These are phyloP conservation scores for Clamator glandarius DNA, from an alignment of 2,797 vertebrate species.

Conservation along the genomic window DNA sequence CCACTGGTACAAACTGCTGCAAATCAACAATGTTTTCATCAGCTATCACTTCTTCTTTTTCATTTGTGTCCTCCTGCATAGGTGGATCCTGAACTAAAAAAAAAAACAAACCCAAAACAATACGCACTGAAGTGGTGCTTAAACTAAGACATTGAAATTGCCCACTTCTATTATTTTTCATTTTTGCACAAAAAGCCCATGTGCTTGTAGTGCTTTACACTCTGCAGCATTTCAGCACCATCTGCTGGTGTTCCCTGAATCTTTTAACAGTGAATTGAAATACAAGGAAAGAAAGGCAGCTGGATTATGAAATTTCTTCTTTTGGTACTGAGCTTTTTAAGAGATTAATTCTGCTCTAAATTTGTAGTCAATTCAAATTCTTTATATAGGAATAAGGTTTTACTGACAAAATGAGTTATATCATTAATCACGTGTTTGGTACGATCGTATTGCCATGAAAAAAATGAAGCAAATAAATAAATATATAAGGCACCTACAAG, in stretches of 20 bases:
- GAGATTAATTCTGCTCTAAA: not conserved
- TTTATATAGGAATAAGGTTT: not conserved
- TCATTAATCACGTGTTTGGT: not conserved
- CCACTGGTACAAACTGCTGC: constrained; percentile 81
- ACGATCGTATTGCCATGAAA: not conserved
- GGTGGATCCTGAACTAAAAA: not conserved
- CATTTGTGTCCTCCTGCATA: not conserved
- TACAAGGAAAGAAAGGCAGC: fast-evolving
- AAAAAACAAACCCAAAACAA: not conserved
- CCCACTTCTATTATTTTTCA: fast-evolving
- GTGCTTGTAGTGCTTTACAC: fast-evolving
- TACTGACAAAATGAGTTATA: not conserved
- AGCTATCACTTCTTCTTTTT: not conserved
- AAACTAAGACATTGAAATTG: not conserved
- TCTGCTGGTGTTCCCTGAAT: not conserved
- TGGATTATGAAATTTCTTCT: fast-evolving
- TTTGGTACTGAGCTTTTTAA: not conserved
- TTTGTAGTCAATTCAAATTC: not conserved
- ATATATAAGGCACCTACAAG: not conserved
- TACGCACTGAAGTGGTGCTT: not conserved
- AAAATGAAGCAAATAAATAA: not conserved
- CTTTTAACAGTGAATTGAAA: not conserved
- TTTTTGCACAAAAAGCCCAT: not conserved
- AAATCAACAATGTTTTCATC: constrained; percentile 78
- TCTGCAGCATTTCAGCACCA: not conserved